Evolutionary conservation across 2,888 invertebrate species (phyloP).

Genomic region (Cyaniris semiargus): DNA sequence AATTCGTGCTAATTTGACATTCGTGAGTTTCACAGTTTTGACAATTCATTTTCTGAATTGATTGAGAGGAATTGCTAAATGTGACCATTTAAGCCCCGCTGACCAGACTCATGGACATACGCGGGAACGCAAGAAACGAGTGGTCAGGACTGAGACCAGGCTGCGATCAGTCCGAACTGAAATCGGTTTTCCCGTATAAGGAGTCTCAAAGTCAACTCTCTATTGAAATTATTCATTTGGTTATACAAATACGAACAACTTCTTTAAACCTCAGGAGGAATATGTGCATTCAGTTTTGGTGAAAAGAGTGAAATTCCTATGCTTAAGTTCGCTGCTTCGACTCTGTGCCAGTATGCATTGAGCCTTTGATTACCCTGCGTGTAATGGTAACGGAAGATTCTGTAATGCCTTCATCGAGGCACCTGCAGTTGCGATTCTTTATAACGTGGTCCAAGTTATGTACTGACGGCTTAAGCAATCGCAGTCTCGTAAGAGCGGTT

Average conservation of each 20-base stretch:
- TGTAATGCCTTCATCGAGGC: constrained; percentile 75
- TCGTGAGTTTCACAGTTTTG: no score
- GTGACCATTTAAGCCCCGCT: no score
- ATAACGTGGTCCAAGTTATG: constrained; percentile 38
- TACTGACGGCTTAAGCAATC: neutral
- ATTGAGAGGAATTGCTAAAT: no score
- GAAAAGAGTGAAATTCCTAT: neutral
- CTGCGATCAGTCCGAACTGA: no score
- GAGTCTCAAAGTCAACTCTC: no score
- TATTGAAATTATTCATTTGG: no score
- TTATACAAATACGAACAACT: neutral
- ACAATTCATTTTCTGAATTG: no score
- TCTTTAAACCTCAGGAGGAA: neutral
- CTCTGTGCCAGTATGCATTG: neutral
- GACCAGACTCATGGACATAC: no score
- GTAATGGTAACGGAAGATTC: constrained; percentile 71
- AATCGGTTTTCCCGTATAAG: no score
- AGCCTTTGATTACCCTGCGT: constrained; percentile 55
- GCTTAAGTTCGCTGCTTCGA: neutral
- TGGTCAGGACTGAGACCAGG: no score
- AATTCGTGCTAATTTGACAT: no score
- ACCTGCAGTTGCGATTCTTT: constrained; percentile 60
- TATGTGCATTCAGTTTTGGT: neutral
- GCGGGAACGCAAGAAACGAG: no score
- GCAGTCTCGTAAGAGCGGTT: neutral